Evolutionary conservation across 2,113 vertebrate genomes (phyloP).

Genomic region (Colaptes auratus): DNA sequence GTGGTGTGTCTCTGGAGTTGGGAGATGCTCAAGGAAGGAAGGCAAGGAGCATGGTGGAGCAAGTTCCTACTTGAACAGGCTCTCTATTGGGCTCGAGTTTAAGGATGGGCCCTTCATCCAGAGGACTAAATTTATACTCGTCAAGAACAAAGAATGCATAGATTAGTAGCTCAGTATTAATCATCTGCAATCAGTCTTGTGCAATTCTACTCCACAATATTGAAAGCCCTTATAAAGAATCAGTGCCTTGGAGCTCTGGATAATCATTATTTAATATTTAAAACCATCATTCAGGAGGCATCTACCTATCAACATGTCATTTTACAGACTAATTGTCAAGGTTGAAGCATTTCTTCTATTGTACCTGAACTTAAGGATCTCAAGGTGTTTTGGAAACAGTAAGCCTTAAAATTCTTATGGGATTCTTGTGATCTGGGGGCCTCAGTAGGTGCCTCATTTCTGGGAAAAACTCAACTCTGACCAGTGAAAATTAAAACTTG

Average conservation of each 20-base stretch:
- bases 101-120: not conserved
- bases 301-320: not conserved
- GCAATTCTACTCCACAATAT: slow-evolving; percentile 18
- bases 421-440: not conserved
- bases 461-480: not conserved
- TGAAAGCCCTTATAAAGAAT: slow-evolving; percentile 36
- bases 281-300: slow-evolving; percentile 30
- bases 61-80: not conserved
- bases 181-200: not conserved
- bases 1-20: not conserved
- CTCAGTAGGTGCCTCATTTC: not conserved
- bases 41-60: rapidly evolving
- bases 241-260: not conserved
- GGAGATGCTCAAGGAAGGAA: not conserved
- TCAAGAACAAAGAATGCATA: not conserved
- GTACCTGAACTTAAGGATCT: not conserved
- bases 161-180: not conserved
- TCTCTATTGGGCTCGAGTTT: not conserved
- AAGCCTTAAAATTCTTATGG: not conserved
- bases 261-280: slow-evolving; percentile 19
- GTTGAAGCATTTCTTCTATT: not conserved
- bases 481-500: not conserved
- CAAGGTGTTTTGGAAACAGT: not conserved
- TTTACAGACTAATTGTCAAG: not conserved
- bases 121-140: not conserved